phyloP scores from a whole-genome alignment of 2,797 vertebrate species.

The Furcifer pardalis region DNA sequence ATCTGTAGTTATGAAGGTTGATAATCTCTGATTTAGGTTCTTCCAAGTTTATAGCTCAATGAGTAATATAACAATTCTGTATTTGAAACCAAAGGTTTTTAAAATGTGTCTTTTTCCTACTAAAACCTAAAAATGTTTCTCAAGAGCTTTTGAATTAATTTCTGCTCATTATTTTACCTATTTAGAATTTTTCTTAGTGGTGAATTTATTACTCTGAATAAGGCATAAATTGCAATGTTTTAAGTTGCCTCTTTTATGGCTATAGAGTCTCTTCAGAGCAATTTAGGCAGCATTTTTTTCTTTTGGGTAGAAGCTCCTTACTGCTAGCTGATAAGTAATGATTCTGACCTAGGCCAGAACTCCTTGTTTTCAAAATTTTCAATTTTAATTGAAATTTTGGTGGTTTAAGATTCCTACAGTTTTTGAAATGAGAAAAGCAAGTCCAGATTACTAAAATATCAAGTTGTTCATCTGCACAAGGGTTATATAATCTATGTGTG shows the following conservation, averaged over 20 bases:
- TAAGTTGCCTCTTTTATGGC: not conserved
- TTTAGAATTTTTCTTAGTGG: not conserved
- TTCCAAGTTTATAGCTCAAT: not conserved
- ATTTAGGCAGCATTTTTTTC: not conserved
- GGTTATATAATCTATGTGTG: not conserved
- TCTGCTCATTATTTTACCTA: not conserved
- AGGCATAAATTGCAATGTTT: not conserved
- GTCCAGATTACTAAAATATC: not conserved
- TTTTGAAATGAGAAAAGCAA: not conserved
- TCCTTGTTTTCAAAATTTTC: not conserved
- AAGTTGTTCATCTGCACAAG: not conserved
- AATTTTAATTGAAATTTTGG: not conserved
- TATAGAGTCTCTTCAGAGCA: not conserved
- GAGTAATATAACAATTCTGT: not conserved
- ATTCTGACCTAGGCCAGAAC: not conserved
- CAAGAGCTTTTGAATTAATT: conserved; percentile 1
- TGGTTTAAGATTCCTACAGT: not conserved
- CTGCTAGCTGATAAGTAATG: not conserved
- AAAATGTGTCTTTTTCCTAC: not conserved
- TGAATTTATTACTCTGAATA: conserved; percentile 1
- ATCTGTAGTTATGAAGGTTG: too few species aligned
- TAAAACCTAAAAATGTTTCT: not conserved
- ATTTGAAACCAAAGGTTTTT: not conserved
- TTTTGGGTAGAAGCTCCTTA: not conserved
- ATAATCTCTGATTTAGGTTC: not conserved